Percentiles rank a stretch among this genome's conserved stretches.
These are phyloP conservation scores for Tretioscincus oriximinensis DNA, from an alignment of 2,113 vertebrate species.

Conservation along the genomic window DNA sequence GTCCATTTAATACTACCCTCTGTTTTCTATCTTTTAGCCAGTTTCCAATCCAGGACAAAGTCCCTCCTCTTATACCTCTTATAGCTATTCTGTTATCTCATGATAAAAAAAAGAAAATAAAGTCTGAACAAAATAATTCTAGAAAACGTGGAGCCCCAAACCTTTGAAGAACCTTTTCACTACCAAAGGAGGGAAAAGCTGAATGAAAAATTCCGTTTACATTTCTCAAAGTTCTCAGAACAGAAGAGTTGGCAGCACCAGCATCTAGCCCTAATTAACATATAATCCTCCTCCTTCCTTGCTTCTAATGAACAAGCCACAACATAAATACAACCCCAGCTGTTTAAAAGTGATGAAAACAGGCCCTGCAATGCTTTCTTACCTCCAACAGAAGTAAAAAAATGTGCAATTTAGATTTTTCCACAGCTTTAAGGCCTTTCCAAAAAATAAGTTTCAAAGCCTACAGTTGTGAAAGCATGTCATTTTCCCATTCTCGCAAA, in stretches of 20 bases:
- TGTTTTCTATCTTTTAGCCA: too few relatives aligned
- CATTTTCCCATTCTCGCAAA: too few relatives aligned
- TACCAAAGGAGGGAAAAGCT: not conserved
- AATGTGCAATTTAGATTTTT: not conserved
- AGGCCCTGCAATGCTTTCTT: not conserved
- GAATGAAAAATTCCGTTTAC: not conserved
- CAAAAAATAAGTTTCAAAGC: too few relatives aligned
- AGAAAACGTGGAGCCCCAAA: not conserved
- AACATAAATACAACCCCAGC: not conserved
- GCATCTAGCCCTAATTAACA: not conserved
- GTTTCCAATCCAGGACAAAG: too few relatives aligned
- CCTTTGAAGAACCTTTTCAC: too few relatives aligned
- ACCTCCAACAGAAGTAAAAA: not conserved
- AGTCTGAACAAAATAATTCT: not conserved
- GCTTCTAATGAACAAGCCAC: not conserved
- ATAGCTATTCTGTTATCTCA: too few relatives aligned
- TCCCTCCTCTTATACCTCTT: too few relatives aligned
- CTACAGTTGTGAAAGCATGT: too few relatives aligned
- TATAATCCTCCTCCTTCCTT: not conserved
- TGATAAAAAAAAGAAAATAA: not conserved
- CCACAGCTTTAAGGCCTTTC: not conserved
- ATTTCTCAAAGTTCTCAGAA: not conserved
- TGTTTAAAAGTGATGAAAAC: not conserved
- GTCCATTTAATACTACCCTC: too few relatives aligned
- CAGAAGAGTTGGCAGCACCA: not conserved